A percentile compares a stretch with the other conserved stretches of the same genome.
These are phyloP conservation scores for Troides helena DNA, from an alignment of 2,888 invertebrate genomes.

Conservation along the genomic window DNA sequence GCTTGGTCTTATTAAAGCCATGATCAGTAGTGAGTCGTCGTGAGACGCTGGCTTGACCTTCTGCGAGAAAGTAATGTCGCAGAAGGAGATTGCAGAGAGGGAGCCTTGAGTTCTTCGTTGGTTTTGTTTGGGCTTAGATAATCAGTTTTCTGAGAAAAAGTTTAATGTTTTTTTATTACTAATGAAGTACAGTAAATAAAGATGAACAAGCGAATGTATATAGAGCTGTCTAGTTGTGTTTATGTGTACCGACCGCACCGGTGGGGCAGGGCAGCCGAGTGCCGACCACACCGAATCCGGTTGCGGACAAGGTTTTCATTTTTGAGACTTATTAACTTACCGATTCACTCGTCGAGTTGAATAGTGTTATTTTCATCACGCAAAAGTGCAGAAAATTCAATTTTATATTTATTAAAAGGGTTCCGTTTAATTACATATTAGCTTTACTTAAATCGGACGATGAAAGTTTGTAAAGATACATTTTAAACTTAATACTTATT, in stretches of 20 bases:
- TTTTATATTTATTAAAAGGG: neutral
- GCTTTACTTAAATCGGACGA: too few species aligned
- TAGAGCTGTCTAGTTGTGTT: constrained; percentile 18
- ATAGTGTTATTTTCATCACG: constrained; percentile 3
- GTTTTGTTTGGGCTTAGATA: too few species aligned
- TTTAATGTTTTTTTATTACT: neutral
- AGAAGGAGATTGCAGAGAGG: too few species aligned
- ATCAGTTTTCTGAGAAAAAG: neutral
- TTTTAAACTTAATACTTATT: too few species aligned
- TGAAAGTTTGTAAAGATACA: too few species aligned
- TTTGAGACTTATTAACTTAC: constrained; percentile 29
- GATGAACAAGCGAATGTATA: neutral
- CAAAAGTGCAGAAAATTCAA: neutral
- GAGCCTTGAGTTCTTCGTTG: too few species aligned
- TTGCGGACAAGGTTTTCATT: constrained; percentile 25
- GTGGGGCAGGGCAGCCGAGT: constrained; percentile 20
- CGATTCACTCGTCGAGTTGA: constrained; percentile 13
- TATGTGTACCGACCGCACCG: constrained; percentile 17
- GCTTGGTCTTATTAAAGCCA: too few species aligned
- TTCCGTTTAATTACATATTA: too few species aligned
- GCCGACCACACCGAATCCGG: constrained; percentile 26
- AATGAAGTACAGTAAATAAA: neutral
- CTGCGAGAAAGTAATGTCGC: too few species aligned
- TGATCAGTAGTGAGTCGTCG: too few species aligned
- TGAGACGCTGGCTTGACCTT: too few species aligned